Percentiles rank a stretch among this genome's conserved stretches.
These are phyloP conservation scores for Entomobrya multifasciata DNA, from an alignment of 2,888 invertebrate genomes.

Conservation along the genomic window DNA sequence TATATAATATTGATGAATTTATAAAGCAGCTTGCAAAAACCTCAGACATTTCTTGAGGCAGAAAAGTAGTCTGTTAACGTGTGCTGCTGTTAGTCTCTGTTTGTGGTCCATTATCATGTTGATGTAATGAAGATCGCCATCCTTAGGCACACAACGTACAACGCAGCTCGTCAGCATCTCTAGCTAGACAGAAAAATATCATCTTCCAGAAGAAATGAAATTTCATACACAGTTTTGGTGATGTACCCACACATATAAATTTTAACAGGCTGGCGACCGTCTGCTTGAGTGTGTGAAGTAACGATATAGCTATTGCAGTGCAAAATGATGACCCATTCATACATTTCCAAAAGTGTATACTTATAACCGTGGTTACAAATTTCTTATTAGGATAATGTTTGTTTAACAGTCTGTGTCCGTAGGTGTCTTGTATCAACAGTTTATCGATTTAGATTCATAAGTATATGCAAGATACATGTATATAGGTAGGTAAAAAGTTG, in stretches of 20 bases:
- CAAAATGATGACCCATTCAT: no score
- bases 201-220: conserved; percentile 48
- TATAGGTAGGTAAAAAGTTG: conserved; percentile 6
- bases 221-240: conserved; percentile 40
- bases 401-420: conserved; percentile 22
- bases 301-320: no score
- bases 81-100: conserved; percentile 34
- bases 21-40: conserved; percentile 15
- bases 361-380: no score
- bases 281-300: neutral
- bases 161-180: neutral
- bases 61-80: conserved; percentile 13
- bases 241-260: conserved; percentile 6
- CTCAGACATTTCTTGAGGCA: conserved; percentile 24
- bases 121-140: conserved; percentile 14
- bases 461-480: neutral
- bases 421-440: conserved; percentile 34
- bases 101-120: conserved; percentile 23
- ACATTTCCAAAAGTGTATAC: neutral
- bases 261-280: conserved; percentile 15
- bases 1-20: conserved; percentile 2
- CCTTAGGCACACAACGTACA: neutral
- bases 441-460: neutral
- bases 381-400: no score
- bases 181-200: neutral